Evolutionary conservation across 37 sponge, comb jelly and placozoan species (phyloP).

Genomic region (Theonella swinhoei): DNA sequence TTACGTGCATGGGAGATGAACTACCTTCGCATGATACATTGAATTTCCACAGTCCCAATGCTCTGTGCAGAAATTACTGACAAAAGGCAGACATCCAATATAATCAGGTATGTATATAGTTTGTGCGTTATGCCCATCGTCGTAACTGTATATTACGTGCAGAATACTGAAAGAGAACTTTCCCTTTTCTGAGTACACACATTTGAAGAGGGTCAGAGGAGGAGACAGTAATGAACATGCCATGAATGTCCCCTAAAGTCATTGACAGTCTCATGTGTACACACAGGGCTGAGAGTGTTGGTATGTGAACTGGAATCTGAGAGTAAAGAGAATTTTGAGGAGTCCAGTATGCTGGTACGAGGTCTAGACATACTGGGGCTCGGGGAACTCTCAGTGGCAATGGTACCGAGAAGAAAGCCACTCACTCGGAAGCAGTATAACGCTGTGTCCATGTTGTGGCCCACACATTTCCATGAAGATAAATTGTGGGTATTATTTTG

Average conservation of each 20-base stretch:
- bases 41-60: constrained; percentile 15
- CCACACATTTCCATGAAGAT: constrained; percentile 79
- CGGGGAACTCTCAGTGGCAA: constrained; percentile 22
- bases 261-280: background rate
- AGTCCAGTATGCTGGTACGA: background rate
- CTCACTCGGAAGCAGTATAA: constrained; percentile 84
- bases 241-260: background rate
- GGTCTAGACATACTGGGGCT: constrained; percentile 13
- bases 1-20: background rate
- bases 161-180: constrained; percentile 28
- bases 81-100: constrained; percentile 27
- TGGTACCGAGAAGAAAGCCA: constrained; percentile 63
- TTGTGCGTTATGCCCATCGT: background rate
- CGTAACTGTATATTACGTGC: background rate
- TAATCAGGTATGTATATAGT: constrained; percentile 28
- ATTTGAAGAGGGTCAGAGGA: constrained; percentile 52
- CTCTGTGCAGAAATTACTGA: constrained; percentile 48
- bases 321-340: background rate
- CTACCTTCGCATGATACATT: background rate
- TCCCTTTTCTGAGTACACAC: constrained; percentile 28
- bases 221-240: constrained; percentile 1
- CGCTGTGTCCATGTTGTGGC: constrained; percentile 62
- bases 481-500: constrained; percentile 54
- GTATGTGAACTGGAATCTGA: background rate
- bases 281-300: background rate